phyloP scores from a whole-genome alignment of 2,113 vertebrate genomes.

The Amia ocellicauda region DNA sequence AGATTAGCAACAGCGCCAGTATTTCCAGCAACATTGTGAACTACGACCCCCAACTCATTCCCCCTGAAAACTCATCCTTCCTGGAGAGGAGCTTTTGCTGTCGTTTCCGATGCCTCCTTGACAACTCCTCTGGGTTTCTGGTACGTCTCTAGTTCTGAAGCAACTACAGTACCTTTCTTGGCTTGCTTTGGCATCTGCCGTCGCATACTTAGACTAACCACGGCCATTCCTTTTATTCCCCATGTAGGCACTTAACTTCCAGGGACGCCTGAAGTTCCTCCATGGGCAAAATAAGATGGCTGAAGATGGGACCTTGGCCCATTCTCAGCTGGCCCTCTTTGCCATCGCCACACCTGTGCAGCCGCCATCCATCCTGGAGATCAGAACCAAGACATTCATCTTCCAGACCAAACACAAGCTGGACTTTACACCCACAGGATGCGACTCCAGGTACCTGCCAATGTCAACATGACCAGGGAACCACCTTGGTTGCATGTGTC shows the following conservation, averaged over 20 bases:
- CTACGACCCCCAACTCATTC: slow-evolving; percentile 54
- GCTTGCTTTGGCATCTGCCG: too few species aligned
- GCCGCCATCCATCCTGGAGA: slow-evolving; percentile 62
- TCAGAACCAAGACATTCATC: slow-evolving; percentile 60
- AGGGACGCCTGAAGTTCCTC: slow-evolving; percentile 66
- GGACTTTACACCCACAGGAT: slow-evolving; percentile 64
- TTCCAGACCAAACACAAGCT: slow-evolving; percentile 73
- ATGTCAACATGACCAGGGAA: too few species aligned
- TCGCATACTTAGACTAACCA: too few species aligned
- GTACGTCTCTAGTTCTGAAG: slow-evolving; percentile 38
- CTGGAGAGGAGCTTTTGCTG: slow-evolving; percentile 74
- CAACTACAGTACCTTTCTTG: too few species aligned
- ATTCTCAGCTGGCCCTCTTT: slow-evolving; percentile 61
- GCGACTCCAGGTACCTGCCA: slow-evolving; percentile 58
- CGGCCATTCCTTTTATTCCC: background rate
- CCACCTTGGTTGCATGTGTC: background rate
- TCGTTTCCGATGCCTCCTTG: slow-evolving; percentile 75
- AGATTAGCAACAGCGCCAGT: slow-evolving; percentile 15
- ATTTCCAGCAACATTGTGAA: slow-evolving; percentile 25
- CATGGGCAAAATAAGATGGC: slow-evolving; percentile 47
- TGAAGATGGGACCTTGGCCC: slow-evolving; percentile 35
- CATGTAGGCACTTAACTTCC: slow-evolving; percentile 64
- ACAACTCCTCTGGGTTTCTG: slow-evolving; percentile 75
- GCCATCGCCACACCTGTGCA: slow-evolving; percentile 58
- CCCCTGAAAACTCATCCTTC: slow-evolving; percentile 71